A percentile compares a stretch with the other conserved stretches of the same genome.
phyloP scores from a whole-genome alignment of 2,797 vertebrate species.

The Gymnocypris eckloni region DNA sequence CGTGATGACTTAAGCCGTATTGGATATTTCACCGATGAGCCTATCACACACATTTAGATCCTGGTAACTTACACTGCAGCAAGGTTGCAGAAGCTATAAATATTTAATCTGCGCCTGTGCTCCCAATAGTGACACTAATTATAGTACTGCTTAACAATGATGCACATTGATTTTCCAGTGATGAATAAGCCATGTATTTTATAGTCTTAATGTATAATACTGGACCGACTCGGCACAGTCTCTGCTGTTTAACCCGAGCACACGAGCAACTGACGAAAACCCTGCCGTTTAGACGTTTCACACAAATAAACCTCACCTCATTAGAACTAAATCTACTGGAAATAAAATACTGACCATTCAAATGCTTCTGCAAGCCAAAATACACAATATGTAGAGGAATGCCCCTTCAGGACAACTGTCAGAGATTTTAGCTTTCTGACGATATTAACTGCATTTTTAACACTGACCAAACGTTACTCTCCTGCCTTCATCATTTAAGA shows the following conservation, averaged over 20 bases:
- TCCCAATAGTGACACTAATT: not conserved
- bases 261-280: slow-evolving; percentile 25
- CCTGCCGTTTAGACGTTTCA: slow-evolving; percentile 79
- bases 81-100: too few relatives aligned
- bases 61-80: too few relatives aligned
- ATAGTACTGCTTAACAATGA: too few relatives aligned
- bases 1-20: too few relatives aligned
- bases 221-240: slow-evolving; percentile 45
- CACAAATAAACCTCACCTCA: slow-evolving; percentile 78
- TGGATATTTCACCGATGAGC: too few relatives aligned
- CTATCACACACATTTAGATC: too few relatives aligned
- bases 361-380: slow-evolving; percentile 72
- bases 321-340: slow-evolving; percentile 87
- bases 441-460: slow-evolving; percentile 22
- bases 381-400: slow-evolving; percentile 41
- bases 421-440: slow-evolving; percentile 13
- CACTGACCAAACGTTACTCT: not conserved
- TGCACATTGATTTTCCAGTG: too few relatives aligned
- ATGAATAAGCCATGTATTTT: too few relatives aligned
- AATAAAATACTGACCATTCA: slow-evolving; percentile 72
- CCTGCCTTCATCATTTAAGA: not conserved
- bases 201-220: too few relatives aligned
- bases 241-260: slow-evolving; percentile 59
- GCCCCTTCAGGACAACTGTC: slow-evolving; percentile 17
- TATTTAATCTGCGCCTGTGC: too few relatives aligned